Base-by-base conservation (phyloP, 2,888 invertebrate genomes). In the Phyllotreta striolata region DNA sequence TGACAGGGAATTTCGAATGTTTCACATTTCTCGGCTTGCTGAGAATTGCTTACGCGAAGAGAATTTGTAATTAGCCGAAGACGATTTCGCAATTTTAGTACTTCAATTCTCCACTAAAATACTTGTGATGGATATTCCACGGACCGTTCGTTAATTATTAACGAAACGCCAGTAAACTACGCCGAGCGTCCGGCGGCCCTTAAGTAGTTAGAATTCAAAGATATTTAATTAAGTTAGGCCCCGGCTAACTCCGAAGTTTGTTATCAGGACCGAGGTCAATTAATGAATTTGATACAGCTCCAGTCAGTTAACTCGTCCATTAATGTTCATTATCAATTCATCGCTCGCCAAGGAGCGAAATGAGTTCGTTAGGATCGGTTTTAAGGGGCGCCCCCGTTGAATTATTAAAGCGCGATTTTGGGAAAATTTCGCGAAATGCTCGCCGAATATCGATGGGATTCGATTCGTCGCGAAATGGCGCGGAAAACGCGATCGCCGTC, bases 1-100 rank as follows among this genome's bases (percentile, higher is more conserved):
- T 79, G 78, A 79, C 79, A 73, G 71, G 68, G 77, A 78, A 78
- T 78, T 78, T 77, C 75, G 76, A 78, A 78, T 77, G 76, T 76
- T 76, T 78, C 79, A 80, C 80, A 80, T 80, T 80, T 81, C 79
- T 77, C 76, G 78, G 73, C 74, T 77, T 75, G 74, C 76, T 76
- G 79, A 78, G 80, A 79, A 81, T 80, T 80, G 80, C 78, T n/a
- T n/a, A n/a, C n/a, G n/a, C n/a, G n/a, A n/a, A n/a, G n/a, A n/a
- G n/a, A n/a, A n/a, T n/a, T n/a, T n/a, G n/a, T n/a, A n/a, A n/a
- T n/a, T n/a, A n/a, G n/a, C n/a, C n/a, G n/a, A n/a, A n/a, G n/a
- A n/a, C n/a, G n/a, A n/a, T n/a, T n/a, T n/a, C n/a, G n/a, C n/a
- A n/a, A n/a, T n/a, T n/a, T n/a, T n/a, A n/a, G n/a, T n/a, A n/a